Evolutionary conservation across 2,797 vertebrate genomes (phyloP), one percentile per base, ranked within the genome.

Genomic region (Emydoidea blandingii): DNA sequence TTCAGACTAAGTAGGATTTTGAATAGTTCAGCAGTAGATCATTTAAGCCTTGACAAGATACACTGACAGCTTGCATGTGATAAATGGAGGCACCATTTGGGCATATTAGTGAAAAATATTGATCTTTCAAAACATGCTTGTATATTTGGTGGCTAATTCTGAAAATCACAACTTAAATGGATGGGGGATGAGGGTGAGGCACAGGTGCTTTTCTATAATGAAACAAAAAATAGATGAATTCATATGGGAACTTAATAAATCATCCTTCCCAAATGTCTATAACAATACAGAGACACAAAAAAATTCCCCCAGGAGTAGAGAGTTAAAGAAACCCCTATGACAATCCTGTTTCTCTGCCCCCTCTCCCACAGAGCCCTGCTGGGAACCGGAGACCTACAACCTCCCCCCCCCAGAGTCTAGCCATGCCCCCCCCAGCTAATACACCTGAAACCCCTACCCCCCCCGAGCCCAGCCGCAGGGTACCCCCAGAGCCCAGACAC

Each of bases 1-100:
- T 89, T 87, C 15, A 52, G 41, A 88, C 62, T 68, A 74, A 92
- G 14, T 0, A 37, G 47, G 80, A 21, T 5, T 57, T 91, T 93
- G 91, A 81, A 81, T 92, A 54, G 14, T 25, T 49, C 11, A 53
- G 31, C 27, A 93, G 65, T 37, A 93, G 89, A 9, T 6, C 31
- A 12, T 92, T 92, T 87, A 87, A 89, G 84, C 12, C 25, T 82
- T 74, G 79, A 31, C 37, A 84, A 47, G 65, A 44, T 83, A 37
- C 4, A 25, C 9, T 49, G 57, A 50, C 44, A 88, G 15, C 5
- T 19, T 74, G 37, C 8, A 27, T 6, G 16, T 2, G 12, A 89
- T 92, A 93, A 82, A 47, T 49, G 1, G 3, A 78, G 19, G 15
- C 12, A 4, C 88, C 72, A 41, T 41, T 85, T 84, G 80, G 76